Conservation (phyloP, 1,140 invertebrate species). For the Lineus longissimus region DNA sequence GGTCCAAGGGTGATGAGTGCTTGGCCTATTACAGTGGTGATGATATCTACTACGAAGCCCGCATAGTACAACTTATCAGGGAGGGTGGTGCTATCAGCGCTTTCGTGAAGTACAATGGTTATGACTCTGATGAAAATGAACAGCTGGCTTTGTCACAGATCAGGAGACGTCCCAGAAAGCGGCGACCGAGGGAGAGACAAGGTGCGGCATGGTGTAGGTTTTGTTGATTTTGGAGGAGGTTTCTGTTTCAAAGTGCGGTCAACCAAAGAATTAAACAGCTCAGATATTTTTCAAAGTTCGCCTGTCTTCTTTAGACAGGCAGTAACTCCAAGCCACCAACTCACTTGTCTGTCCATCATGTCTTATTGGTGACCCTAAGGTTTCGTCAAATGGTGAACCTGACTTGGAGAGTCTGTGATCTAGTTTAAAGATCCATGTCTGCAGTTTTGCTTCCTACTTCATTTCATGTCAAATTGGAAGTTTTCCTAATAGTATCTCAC, state of each 20-base stretch:
- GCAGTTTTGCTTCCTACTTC: too few species aligned
- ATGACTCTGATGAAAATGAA: conserved; percentile 29
- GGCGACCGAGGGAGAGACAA: neutral
- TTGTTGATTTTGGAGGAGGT: neutral
- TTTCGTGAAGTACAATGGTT: conserved; percentile 31
- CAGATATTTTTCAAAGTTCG: neutral
- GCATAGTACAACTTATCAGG: conserved; percentile 23
- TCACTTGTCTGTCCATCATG: too few species aligned
- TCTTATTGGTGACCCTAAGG: too few species aligned
- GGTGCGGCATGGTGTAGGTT: neutral
- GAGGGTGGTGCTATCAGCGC: conserved; percentile 18
- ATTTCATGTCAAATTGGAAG: too few species aligned
- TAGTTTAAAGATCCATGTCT: too few species aligned
- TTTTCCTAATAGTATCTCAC: too few species aligned
- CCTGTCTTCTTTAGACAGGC: too few species aligned
- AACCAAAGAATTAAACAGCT: neutral
- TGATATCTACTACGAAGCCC: conserved; percentile 27
- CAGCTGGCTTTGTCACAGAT: conserved; percentile 22
- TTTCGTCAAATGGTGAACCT: too few species aligned
- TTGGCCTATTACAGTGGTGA: conserved; percentile 31
- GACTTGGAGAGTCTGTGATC: too few species aligned
- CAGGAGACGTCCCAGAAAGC: neutral
- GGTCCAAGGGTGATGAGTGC: conserved; percentile 35
- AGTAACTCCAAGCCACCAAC: too few species aligned
- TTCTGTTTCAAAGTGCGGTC: neutral